Evolutionary conservation across 2,888 invertebrate genomes (phyloP).

Genomic region (Athrips mouffetella): DNA sequence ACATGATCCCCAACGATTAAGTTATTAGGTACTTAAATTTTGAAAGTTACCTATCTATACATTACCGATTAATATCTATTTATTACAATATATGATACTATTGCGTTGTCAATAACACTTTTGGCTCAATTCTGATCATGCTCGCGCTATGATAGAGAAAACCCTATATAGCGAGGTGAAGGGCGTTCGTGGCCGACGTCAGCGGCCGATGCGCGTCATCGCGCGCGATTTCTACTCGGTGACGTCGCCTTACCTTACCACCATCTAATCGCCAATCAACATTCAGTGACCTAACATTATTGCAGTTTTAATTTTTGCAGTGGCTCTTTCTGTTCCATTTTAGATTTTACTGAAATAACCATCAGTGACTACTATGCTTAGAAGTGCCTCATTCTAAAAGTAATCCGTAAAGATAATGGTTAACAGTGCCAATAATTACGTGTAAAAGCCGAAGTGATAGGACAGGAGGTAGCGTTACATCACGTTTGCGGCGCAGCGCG

Average conservation of each 20-base stretch:
- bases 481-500: background rate
- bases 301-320: no score
- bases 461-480: slow-evolving; percentile 1
- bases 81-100: background rate
- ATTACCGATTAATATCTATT: no score
- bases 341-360: no score
- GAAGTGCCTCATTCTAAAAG: no score
- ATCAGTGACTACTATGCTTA: no score
- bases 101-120: background rate
- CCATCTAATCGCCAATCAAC: background rate
- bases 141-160: slow-evolving; percentile 6
- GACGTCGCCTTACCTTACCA: slow-evolving; percentile 12
- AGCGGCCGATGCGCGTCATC: slow-evolving; percentile 29
- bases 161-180: slow-evolving; percentile 25
- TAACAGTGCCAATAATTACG: no score
- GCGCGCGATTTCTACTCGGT: slow-evolving; percentile 26
- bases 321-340: background rate
- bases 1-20: slow-evolving; percentile 27
- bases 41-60: no score
- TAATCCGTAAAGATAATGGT: no score
- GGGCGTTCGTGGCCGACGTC: slow-evolving; percentile 27
- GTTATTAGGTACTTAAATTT: slow-evolving; percentile 31
- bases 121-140: background rate
- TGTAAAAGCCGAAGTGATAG: background rate
- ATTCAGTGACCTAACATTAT: no score